A percentile compares a stretch with the other conserved stretches of the same genome.
phyloP scores from a whole-genome alignment of 2,113 vertebrate genomes.

The Poecilia latipinna region DNA sequence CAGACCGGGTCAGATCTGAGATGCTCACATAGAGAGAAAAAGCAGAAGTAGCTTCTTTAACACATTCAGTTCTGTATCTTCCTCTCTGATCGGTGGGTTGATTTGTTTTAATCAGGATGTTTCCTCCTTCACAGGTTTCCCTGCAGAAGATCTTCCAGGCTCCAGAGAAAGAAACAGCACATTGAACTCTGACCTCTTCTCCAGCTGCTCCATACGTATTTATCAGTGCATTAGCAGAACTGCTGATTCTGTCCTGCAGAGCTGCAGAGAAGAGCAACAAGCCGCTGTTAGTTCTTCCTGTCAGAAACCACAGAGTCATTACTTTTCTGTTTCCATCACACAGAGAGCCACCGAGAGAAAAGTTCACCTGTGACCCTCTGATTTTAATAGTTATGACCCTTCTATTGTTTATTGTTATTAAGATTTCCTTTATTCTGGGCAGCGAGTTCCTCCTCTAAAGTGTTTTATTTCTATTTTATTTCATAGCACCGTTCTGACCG shows the following conservation, averaged over 20 bases:
- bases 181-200: not conserved
- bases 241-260: not conserved
- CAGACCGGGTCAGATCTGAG: not conserved
- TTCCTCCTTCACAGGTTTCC: conserved; percentile 1
- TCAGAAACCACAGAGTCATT: not conserved
- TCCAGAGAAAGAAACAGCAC: too few species aligned
- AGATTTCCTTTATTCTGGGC: too few species aligned
- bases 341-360: too few species aligned
- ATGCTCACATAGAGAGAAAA: not conserved
- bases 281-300: not conserved
- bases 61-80: not conserved
- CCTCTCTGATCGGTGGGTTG: rapidly evolving
- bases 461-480: too few species aligned
- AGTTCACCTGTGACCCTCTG: too few species aligned
- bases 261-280: conserved; percentile 4
- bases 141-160: conserved; percentile 19
- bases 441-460: too few species aligned
- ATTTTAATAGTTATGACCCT: too few species aligned
- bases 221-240: not conserved
- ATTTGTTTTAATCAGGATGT: not conserved
- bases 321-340: too few species aligned
- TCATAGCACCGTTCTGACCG: too few species aligned
- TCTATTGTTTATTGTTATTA: too few species aligned
- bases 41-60: rapidly evolving
- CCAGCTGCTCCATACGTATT: not conserved